phyloP scores from a whole-genome alignment of 2,888 invertebrate species.

The Pseudococcus viburni region DNA sequence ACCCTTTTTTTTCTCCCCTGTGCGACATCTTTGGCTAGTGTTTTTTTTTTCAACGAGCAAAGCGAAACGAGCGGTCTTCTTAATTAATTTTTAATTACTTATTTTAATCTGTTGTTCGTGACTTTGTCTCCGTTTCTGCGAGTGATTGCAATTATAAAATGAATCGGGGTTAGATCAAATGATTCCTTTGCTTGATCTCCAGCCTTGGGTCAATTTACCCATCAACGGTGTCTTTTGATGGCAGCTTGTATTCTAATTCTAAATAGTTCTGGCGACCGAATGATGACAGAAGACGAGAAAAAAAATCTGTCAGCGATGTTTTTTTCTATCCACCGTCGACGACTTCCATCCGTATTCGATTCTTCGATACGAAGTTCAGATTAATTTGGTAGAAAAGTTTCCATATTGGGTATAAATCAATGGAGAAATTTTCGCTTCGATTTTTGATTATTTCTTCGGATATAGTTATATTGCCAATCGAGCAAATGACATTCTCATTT shows the following conservation, averaged over 20 bases:
- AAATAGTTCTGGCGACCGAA: too few species aligned
- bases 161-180: not conserved
- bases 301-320: not conserved
- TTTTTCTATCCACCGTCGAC: not conserved
- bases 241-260: not conserved
- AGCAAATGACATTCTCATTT: conserved; percentile 4
- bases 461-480: not conserved
- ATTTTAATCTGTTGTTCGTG: not conserved
- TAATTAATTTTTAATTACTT: conserved; percentile 26
- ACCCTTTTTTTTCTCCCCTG: not conserved
- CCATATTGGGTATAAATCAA: conserved; percentile 20
- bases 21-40: not conserved
- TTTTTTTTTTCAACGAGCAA: not conserved
- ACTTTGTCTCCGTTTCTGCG: not conserved
- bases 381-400: conserved; percentile 28
- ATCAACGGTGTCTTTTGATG: too few species aligned
- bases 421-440: conserved; percentile 2
- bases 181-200: too few species aligned
- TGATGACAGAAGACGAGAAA: not conserved
- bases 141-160: not conserved
- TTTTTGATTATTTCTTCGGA: not conserved
- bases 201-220: too few species aligned
- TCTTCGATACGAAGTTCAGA: not conserved
- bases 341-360: not conserved
- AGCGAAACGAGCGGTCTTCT: not conserved